A percentile compares a stretch with the other conserved stretches of the same genome.
phyloP scores from a whole-genome alignment of 2,113 vertebrate genomes.

The Cettia cetti region DNA sequence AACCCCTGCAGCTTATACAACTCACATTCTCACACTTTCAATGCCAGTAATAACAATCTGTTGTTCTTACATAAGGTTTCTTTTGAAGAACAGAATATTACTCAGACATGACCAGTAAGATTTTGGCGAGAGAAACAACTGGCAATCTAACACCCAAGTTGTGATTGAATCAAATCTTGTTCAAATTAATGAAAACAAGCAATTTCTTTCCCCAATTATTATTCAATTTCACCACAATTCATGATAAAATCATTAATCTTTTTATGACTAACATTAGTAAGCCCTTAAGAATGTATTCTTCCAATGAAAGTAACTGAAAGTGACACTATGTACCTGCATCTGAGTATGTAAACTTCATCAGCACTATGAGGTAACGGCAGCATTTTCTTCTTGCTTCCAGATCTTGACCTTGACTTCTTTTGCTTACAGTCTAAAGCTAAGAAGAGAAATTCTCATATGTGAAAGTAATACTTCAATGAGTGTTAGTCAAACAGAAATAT shows the following conservation, averaged over 20 bases:
- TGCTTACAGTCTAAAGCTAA: slow-evolving; percentile 89
- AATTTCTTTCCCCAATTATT: neutral
- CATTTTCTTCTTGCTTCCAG: slow-evolving; percentile 89
- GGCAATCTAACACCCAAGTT: neutral
- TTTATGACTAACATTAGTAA: neutral
- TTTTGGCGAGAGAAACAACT: neutral
- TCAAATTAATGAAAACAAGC: neutral
- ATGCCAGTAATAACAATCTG: neutral
- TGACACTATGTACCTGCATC: slow-evolving; percentile 84
- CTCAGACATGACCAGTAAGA: neutral
- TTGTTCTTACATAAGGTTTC: neutral
- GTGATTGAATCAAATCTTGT: neutral
- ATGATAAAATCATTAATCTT: neutral
- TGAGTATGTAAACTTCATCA: slow-evolving; percentile 94
- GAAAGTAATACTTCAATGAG: slow-evolving; percentile 30
- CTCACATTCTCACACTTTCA: neutral
- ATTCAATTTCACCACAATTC: neutral
- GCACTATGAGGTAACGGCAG: slow-evolving; percentile 87
- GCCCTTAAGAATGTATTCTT: neutral
- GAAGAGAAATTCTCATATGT: slow-evolving; percentile 60
- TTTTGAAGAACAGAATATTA: neutral
- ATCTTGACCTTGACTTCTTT: slow-evolving; percentile 91
- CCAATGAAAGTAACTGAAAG: neutral
- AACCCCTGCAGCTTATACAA: neutral
- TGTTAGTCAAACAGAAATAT: neutral